Evolutionary conservation across 2,888 invertebrate species (phyloP), one percentile per base, ranked within the genome.

Genomic region (Penaeus monodon): DNA sequence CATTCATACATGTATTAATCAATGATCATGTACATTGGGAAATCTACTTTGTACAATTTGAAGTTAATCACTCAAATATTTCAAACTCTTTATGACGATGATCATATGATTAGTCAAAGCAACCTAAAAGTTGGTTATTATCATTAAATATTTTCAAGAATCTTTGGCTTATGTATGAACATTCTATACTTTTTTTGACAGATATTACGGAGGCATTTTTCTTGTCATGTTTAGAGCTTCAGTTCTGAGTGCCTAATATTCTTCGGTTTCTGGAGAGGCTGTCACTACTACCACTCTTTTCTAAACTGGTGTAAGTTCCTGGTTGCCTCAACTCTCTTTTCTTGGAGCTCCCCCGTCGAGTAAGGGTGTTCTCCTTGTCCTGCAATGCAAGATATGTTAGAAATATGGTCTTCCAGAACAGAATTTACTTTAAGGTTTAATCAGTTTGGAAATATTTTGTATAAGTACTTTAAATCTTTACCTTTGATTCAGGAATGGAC

Each of bases 401-500:
- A 57, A 2, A 17, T 14, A 57, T 12, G 57, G 57, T 17, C 57
- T 57, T 57, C 2, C 57, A 14, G 10, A 57, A 14, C 17, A 17
- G 17, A 12, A 57, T 17, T 12, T 14, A 57, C 12, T 17, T 8
- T 57, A 0, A 57, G 17, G 12, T 14, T 17, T 57, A 57, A 8
- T 44, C 22, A 38, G 29, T 22, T 49, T 7, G 14, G 33, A 38
- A 49, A 44, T 76, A 49, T 27, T 22, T 2, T n/a, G 22, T 22
- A 27, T 24, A 76, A 1, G 33, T 22, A 7, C 1, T 24, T 10
- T 3, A 24, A 73, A 29, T 33, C 1, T 38, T 64, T 29, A 88
- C 88, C 86, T 86, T 88, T n/a, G 63, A 68, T 17, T 88, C 88
- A 33, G 22, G 57, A 66, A 88, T 79, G 27, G 88, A 88, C 20